Base-by-base conservation (phyloP, 2,888 invertebrate species). In the Andrena flavipes region DNA sequence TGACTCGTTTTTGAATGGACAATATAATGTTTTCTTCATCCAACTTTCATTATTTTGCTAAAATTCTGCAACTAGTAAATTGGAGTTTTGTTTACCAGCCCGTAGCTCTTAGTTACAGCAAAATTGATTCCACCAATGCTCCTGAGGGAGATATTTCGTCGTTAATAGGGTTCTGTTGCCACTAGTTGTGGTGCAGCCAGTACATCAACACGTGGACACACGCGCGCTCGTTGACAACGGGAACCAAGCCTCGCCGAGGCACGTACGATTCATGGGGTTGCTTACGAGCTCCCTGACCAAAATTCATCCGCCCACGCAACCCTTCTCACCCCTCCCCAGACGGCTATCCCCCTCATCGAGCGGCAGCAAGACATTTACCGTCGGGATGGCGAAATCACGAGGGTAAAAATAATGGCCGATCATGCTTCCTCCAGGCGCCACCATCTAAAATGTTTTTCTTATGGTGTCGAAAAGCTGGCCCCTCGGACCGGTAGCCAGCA, bases 221-320 rank as follows among this genome's bases (percentile, higher is more conserved):
- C 54, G 62, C 29, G 51, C 16, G 49, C 75, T 56, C 84, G 82
- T 76, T 79, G 78, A 82, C 75, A 76, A 82, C 70, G 72, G 54
- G 49, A 72, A 76, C 78, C 62, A 69, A 75, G 75, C 62, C 75
- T 56, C 80, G 70, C 64, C 88, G 85, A 75, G 70, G 85, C 85
- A 87, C 88, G 88, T 88, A 88, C 88, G 84, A 88, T 88, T 88
- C 88, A 87, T 88, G 88, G 86, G 80, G 82, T 87, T 82, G 77
- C 84, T 85, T 80, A 84, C 85, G 83, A 80, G 85, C 81, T 75
- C 81, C 82, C 88, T 86, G 87, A 80, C 86, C 87, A 85, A 88
- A 88, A 88, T 88, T 88, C 87, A 80, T 80, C 82, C 87, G 85
- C 83, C 76, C 69, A 80, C 81, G 67, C 84, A 76, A 79, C 83